phyloP scores from a whole-genome alignment of 2,797 vertebrate genomes.

The Danio aesculapii region DNA sequence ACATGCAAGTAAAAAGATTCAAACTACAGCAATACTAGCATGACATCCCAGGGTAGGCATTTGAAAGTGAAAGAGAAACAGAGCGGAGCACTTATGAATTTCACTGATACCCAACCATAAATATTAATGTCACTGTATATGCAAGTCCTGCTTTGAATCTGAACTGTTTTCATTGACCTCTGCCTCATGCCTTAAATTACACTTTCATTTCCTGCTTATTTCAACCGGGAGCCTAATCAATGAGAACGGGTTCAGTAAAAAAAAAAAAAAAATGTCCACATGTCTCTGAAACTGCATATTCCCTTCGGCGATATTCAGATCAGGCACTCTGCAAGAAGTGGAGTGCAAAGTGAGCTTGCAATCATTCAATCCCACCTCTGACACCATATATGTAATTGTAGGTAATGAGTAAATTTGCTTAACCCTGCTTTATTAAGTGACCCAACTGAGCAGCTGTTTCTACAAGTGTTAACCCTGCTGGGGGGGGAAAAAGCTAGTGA shows the following conservation, averaged over 20 bases:
- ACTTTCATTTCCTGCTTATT: conserved; percentile 39
- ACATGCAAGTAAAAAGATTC: neutral
- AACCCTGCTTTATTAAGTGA: neutral
- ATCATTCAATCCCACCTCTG: conserved; percentile 10
- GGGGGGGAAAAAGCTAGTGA: too few relatives aligned
- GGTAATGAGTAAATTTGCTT: conserved; percentile 7
- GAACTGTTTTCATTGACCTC: conserved; percentile 45
- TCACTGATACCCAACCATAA: conserved; percentile 58
- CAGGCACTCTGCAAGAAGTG: neutral
- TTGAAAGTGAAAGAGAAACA: conserved; percentile 27
- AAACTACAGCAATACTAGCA: neutral
- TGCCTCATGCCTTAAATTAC: conserved; percentile 26
- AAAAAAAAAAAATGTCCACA: neutral
- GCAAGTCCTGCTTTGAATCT: conserved; percentile 39
- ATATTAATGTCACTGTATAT: conserved; percentile 60
- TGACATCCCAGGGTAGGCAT: neutral
- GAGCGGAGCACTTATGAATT: conserved; percentile 48
- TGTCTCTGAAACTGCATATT: neutral
- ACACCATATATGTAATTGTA: neutral
- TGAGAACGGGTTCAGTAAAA: conserved; percentile 23
- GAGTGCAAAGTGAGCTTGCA: neutral
- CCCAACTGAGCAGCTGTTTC: neutral
- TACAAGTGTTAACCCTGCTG: neutral
- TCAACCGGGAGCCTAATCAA: conserved; percentile 28
- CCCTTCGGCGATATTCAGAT: neutral